Conservation (phyloP, 2,797 vertebrate species). For the Ataeniobius toweri region DNA sequence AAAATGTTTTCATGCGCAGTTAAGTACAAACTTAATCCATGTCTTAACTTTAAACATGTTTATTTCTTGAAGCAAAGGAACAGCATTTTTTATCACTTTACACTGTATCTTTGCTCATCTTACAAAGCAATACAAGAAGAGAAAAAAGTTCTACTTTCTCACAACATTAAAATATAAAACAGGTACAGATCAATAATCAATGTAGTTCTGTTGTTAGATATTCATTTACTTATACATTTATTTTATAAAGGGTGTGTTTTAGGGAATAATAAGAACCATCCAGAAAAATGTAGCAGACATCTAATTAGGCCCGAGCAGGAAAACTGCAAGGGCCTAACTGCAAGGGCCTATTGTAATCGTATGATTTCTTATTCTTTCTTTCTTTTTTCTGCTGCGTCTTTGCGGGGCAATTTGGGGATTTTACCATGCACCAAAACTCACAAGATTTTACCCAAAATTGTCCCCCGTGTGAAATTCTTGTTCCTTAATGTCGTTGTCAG, state of each 20-base stretch:
- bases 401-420: too few species aligned
- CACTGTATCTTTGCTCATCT: not conserved
- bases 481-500: too few species aligned
- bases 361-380: too few species aligned
- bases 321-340: too few species aligned
- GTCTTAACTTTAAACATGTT: not conserved
- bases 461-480: too few species aligned
- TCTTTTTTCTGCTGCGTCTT: too few species aligned
- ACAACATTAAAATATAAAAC: not conserved
- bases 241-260: not conserved
- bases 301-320: too few species aligned
- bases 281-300: not conserved
- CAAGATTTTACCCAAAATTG: too few species aligned
- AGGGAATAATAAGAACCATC: not conserved
- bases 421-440: too few species aligned
- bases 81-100: not conserved
- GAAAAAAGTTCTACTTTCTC: not conserved
- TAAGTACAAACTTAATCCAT: constrained; percentile 2
- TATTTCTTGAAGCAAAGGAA: not conserved
- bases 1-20: constrained; percentile 5
- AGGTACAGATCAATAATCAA: not conserved
- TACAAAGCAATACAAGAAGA: not conserved
- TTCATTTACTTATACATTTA: not conserved
- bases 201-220: not conserved
- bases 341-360: too few species aligned